These are phyloP conservation scores for Steinernema khuongi DNA, from an alignment of 1,140 invertebrate genomes.

Conservation along the genomic window DNA sequence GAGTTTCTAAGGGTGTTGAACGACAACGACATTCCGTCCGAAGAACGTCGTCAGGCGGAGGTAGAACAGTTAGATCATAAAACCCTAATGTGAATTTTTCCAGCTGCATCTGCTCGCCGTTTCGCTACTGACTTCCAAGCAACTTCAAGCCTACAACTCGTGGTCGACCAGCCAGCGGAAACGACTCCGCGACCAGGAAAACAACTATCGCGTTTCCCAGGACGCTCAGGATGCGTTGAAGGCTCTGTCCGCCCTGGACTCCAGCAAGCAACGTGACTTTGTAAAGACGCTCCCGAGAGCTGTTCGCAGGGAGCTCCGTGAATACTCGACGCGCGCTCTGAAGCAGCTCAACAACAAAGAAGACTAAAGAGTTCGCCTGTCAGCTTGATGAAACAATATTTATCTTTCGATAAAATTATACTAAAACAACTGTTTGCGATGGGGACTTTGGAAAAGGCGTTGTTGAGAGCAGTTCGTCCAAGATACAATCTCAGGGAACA, in stretches of 20 bases:
- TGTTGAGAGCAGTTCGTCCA: too few relatives aligned
- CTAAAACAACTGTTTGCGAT: background rate
- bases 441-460: too few relatives aligned
- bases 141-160: conserved; percentile 37
- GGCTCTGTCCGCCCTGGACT: background rate
- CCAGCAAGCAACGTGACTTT: background rate
- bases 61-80: background rate
- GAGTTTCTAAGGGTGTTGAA: conserved; percentile 38
- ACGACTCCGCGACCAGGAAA: conserved; percentile 28
- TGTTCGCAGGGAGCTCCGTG: conserved; percentile 15
- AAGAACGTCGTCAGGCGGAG: conserved; percentile 39
- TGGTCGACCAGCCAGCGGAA: conserved; percentile 43
- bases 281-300: background rate
- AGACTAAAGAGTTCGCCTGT: background rate
- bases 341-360: background rate
- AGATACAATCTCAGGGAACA: too few relatives aligned
- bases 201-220: conserved; percentile 1
- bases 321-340: background rate
- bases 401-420: background rate
- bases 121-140: conserved; percentile 39
- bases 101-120: conserved; percentile 45
- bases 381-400: conserved; percentile 16
- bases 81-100: conserved; percentile 2
- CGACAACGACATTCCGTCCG: conserved; percentile 44
- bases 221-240: conserved; percentile 16